These are phyloP conservation scores for Lissocephala sabroskyi DNA, from an alignment of 2,888 invertebrate genomes.

Conservation along the genomic window DNA sequence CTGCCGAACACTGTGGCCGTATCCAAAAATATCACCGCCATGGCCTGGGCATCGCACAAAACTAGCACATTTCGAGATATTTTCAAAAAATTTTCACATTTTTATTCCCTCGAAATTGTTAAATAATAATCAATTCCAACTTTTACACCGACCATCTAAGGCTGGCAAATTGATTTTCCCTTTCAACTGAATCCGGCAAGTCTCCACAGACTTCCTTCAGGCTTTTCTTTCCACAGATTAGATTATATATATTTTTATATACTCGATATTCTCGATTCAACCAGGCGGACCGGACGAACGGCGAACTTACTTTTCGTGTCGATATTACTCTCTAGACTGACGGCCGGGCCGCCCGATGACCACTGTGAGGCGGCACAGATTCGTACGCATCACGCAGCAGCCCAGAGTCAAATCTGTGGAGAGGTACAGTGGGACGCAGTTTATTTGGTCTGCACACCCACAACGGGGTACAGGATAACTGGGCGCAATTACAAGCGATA, in stretches of 20 bases:
- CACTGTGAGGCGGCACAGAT: constrained; percentile 31
- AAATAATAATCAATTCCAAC: no score
- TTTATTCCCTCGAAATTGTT: constrained; percentile 10
- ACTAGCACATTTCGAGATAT: constrained; percentile 53
- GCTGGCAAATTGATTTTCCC: not conserved
- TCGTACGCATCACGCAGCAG: constrained; percentile 44
- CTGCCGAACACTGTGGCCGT: constrained; percentile 41
- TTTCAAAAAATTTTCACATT: constrained; percentile 49
- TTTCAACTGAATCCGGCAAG: no score
- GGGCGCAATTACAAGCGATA: no score
- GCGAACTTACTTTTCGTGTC: constrained; percentile 71
- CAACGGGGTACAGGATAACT: no score
- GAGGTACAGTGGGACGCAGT: constrained; percentile 23
- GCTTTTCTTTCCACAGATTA: no score
- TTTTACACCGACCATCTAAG: no score
- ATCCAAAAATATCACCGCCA: constrained; percentile 69
- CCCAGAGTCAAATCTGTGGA: constrained; percentile 16
- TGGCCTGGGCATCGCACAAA: constrained; percentile 64
- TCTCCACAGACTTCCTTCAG: no score
- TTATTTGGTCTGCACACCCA: not conserved
- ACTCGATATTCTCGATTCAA: constrained; percentile 37
- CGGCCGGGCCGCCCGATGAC: constrained; percentile 29
- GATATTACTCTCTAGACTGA: constrained; percentile 72
- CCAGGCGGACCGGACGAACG: constrained; percentile 26
- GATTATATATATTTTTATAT: constrained; percentile 60